Conservation (phyloP, 2,888 invertebrate species). For the Euplexia lucipara region DNA sequence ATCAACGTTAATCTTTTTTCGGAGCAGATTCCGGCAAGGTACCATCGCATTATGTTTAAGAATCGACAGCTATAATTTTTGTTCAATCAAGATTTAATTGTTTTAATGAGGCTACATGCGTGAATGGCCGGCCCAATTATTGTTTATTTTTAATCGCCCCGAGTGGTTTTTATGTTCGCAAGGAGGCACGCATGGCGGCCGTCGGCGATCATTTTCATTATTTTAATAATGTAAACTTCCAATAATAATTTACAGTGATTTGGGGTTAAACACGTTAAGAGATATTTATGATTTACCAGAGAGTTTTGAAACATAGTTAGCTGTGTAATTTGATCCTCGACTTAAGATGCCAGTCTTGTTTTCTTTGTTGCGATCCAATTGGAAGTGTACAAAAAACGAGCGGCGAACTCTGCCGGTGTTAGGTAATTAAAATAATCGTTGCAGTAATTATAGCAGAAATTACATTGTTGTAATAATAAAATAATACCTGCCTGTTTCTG, state of each 20-base stretch:
- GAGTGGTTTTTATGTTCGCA: constrained; percentile 90
- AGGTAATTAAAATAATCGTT: constrained; percentile 27
- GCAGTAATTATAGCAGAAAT: constrained; percentile 11
- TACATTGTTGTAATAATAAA: neutral
- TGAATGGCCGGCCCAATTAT: constrained; percentile 91
- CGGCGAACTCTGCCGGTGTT: constrained; percentile 7
- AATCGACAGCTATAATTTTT: constrained; percentile 91
- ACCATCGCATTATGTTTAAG: constrained; percentile 89
- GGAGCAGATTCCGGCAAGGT: constrained; percentile 88
- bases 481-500: no score
- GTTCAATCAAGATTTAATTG: constrained; percentile 92
- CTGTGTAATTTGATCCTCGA: constrained; percentile 84
- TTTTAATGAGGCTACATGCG: constrained; percentile 91
- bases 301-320: constrained; percentile 80
- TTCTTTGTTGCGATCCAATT: constrained; percentile 71
- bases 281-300: constrained; percentile 88
- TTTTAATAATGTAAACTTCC: constrained; percentile 91
- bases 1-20: constrained; percentile 90
- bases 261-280: constrained; percentile 90
- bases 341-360: constrained; percentile 73
- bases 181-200: constrained; percentile 89
- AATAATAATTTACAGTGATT: constrained; percentile 91
- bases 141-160: constrained; percentile 91
- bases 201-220: constrained; percentile 90
- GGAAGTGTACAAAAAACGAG: constrained; percentile 29